Base-by-base conservation (phyloP, 2,113 vertebrate genomes). In the Pristiophorus japonicus region DNA sequence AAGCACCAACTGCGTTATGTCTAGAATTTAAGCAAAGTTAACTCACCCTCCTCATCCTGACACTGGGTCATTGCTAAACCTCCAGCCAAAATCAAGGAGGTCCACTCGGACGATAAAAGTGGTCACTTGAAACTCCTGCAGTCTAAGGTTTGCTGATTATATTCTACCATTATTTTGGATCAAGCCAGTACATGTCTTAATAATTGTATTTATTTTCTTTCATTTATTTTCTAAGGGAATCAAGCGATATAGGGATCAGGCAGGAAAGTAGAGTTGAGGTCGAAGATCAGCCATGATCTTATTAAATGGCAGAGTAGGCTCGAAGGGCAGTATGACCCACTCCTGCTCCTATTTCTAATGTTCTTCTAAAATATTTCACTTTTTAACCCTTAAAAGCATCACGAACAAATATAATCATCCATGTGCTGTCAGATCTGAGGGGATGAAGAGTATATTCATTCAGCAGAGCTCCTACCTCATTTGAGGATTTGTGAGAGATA, bases 1-100 rank as follows among this genome's bases (percentile, higher is more conserved):
- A 95, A 95, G 95, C 70, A 96, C 95, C 81, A 55, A 55, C 18
- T n/a, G 90, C 90, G 38, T 8, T 65, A 38, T 92, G n/a, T 38
- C 59, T 65, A 92, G 90, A 92, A 92, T 65, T 65, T 92, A n/a
- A 65, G 63, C 42, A 42, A 42, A 63, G 8, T 92, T 92, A 92
- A 92, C n/a, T 63, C 34, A 63, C 55, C 88, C n/a, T 91, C 88
- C n/a, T 8, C 27, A 63, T 34, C 30, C 11, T 47, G 42, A 45
- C 20, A 85, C 81, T 85, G 16, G 81, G 16, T 85, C 55, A 62
- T 38, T 51, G 1, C 42, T 87, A 87, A 87, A 22, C 84, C 18
- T 91, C 14, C 27, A 91, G 27, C 11, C 22, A 12, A 91, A 62
- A 85, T 85, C 16, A 47, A 85, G n/a, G 38, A 42, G 12, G 42